A percentile compares a stretch with the other conserved stretches of the same genome.
Evolutionary conservation across 2,888 invertebrate genomes (phyloP).

Genomic region (Nasonia oneida): DNA sequence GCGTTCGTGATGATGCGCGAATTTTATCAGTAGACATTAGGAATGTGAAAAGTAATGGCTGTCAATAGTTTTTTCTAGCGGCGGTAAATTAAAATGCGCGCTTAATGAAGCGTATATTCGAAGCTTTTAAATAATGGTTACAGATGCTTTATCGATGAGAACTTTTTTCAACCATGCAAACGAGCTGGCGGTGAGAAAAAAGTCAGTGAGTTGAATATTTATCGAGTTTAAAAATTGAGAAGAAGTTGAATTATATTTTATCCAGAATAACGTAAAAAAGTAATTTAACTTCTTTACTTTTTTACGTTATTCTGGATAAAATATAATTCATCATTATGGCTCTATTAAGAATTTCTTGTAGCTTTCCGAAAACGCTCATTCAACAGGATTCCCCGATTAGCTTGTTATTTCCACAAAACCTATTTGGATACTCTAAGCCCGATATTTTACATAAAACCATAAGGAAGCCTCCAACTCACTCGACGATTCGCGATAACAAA

Average conservation of each 20-base stretch:
- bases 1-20: slow-evolving; percentile 2
- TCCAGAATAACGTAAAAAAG: too few species aligned
- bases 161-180: not conserved
- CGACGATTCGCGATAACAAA: not conserved
- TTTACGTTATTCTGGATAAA: not conserved
- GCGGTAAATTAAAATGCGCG: not conserved
- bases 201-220: not conserved
- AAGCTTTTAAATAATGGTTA: not conserved
- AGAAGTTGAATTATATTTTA: not conserved
- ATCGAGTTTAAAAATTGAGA: not conserved
- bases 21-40: slow-evolving; percentile 17
- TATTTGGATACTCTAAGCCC: not conserved
- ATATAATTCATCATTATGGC: not conserved
- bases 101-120: not conserved
- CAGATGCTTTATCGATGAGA: not conserved
- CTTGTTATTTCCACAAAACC: not conserved
- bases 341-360: not conserved
- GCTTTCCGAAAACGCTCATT: too few species aligned
- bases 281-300: not conserved
- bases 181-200: not conserved
- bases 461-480: not conserved
- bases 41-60: slow-evolving; percentile 23
- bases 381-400: too few species aligned
- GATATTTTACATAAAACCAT: slow-evolving; percentile 18
- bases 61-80: slow-evolving; percentile 11